These are phyloP conservation scores for Zaprionus ghesquierei DNA, from an alignment of 1,140 invertebrate genomes.

Conservation along the genomic window DNA sequence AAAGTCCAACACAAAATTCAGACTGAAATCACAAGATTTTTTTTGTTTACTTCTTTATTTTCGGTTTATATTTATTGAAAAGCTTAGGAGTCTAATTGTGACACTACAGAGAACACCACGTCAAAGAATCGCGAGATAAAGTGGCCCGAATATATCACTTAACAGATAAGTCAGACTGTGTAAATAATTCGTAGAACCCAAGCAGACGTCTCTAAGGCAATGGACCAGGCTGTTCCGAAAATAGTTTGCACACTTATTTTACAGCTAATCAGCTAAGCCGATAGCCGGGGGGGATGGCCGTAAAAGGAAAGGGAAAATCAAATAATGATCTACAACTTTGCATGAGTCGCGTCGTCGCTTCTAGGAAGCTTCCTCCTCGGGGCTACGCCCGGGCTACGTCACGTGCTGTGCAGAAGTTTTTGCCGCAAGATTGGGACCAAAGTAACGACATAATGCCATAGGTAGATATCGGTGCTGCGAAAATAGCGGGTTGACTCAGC, in stretches of 20 bases:
- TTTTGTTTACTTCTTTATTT: not conserved
- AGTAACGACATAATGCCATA: not conserved
- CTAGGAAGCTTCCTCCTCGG: not conserved
- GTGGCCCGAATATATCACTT: not conserved
- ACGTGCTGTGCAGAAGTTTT: not conserved
- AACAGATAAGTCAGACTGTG: not conserved
- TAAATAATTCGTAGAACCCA: not conserved
- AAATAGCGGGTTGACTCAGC: conserved; percentile 16
- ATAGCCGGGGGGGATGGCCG: not conserved
- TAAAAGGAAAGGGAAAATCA: not conserved
- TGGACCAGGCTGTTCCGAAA: not conserved
- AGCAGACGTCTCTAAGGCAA: not conserved
- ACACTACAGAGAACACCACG: not conserved
- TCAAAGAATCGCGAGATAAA: not conserved
- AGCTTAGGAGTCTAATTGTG: not conserved
- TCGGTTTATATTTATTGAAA: not conserved
- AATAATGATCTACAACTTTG: not conserved
- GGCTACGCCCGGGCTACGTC: conserved; percentile 8
- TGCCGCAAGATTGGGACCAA: conserved; percentile 24
- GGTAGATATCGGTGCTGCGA: conserved; percentile 8
- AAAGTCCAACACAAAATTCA: not conserved
- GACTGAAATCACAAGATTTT: not conserved
- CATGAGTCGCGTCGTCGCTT: conserved; percentile 1
- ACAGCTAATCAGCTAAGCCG: not conserved
- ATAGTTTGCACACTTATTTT: not conserved